These are phyloP conservation scores for Marcusenius ussheri DNA, from an alignment of 2,113 vertebrate genomes.

Conservation along the genomic window DNA sequence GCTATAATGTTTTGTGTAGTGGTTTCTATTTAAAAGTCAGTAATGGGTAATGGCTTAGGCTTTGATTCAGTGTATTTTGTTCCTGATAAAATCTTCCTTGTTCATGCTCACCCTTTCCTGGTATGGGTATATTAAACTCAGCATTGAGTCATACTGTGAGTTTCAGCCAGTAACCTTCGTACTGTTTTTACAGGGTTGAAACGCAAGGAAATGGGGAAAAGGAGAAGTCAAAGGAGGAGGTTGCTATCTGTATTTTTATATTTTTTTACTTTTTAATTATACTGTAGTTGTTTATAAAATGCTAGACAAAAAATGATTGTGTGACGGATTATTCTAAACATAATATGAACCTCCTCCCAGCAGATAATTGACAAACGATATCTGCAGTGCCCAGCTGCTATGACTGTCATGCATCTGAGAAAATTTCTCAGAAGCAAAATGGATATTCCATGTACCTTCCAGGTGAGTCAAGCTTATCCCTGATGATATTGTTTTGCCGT, in stretches of 20 bases:
- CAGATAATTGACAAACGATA: slow-evolving; percentile 95
- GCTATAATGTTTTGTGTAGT: neutral
- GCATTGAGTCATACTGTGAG: neutral
- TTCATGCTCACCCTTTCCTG: neutral
- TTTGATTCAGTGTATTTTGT: neutral
- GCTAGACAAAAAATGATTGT: neutral
- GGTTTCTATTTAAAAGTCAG: neutral
- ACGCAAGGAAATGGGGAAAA: slow-evolving; percentile 69
- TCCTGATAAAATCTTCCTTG: neutral
- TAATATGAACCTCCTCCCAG: neutral
- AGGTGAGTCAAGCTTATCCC: slow-evolving; percentile 60
- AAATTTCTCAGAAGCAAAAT: slow-evolving; percentile 98
- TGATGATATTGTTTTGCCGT: neutral
- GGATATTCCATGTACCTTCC: slow-evolving; percentile 92
- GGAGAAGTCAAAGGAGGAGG: slow-evolving; percentile 77
- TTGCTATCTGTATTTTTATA: slow-evolving; percentile 26
- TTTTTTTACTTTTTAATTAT: neutral
- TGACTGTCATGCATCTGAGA: slow-evolving; percentile 98
- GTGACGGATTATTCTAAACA: neutral
- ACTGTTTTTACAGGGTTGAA: slow-evolving; percentile 46
- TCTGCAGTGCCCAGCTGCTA: slow-evolving; percentile 92
- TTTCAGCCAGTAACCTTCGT: neutral
- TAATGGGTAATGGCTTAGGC: neutral
- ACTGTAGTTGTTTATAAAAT: neutral
- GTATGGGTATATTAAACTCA: neutral